phyloP scores from a whole-genome alignment of 2,888 invertebrate species.

The Apodemia mormo region DNA sequence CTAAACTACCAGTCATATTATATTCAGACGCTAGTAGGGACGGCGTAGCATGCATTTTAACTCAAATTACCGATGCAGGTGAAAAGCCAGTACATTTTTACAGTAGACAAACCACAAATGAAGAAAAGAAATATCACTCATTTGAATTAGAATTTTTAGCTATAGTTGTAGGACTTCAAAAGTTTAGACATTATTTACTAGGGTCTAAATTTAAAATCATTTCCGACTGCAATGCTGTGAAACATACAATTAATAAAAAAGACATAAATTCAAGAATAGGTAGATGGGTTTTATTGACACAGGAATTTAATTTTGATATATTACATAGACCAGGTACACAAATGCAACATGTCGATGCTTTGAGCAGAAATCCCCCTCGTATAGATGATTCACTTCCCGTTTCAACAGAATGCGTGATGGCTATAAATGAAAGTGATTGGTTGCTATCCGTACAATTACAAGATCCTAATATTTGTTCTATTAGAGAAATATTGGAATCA shows the following conservation, averaged over 20 bases:
- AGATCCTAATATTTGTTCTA: no score
- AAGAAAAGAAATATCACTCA: conserved; percentile 26
- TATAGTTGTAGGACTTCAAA: conserved; percentile 20
- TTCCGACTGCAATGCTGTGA: conserved; percentile 30
- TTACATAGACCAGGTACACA: conserved; percentile 34
- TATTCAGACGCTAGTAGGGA: no score
- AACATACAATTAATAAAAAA: conserved; percentile 30
- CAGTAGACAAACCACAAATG: no score
- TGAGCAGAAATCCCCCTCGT: conserved; percentile 34
- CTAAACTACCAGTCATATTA: no score
- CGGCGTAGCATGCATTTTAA: no score
- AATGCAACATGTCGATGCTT: conserved; percentile 31
- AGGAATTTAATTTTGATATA: no score
- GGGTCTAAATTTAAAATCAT: conserved; percentile 28
- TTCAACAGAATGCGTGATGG: neutral
- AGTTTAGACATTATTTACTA: conserved; percentile 27
- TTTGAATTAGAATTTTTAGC: conserved; percentile 17
- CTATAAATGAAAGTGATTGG: conserved; percentile 35
- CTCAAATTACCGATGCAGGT: no score
- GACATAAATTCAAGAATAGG: no score
- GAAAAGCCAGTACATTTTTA: no score
- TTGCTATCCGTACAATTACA: conserved; percentile 22
- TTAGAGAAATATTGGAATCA: conserved; percentile 25
- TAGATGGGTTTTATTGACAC: no score
- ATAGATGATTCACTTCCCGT: neutral